These are phyloP conservation scores for Anastrepha obliqua DNA, from an alignment of 1,140 invertebrate genomes.

Conservation along the genomic window DNA sequence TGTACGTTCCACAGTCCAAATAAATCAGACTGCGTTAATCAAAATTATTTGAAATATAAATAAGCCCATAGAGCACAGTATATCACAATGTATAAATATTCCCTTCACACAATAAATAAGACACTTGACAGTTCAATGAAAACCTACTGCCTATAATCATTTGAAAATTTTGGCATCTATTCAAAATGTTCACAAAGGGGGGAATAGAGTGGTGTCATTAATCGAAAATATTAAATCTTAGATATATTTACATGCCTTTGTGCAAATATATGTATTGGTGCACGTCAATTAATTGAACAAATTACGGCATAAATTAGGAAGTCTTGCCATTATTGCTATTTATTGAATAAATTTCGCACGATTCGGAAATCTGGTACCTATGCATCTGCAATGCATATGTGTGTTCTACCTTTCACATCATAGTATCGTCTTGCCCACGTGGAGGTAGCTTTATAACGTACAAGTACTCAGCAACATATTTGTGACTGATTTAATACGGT, in stretches of 20 bases:
- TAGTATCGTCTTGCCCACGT: too few relatives aligned
- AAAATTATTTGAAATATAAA: neutral
- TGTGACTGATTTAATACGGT: too few relatives aligned
- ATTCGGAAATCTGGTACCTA: neutral
- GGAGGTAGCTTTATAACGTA: too few relatives aligned
- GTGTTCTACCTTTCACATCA: too few relatives aligned
- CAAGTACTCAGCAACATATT: too few relatives aligned
- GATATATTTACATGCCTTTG: too few relatives aligned
- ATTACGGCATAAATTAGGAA: constrained; percentile 20
- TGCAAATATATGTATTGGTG: neutral
- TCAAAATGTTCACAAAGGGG: neutral
- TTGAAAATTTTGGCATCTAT: neutral
- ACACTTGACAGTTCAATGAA: neutral
- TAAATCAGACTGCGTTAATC: neutral
- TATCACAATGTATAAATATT: neutral
- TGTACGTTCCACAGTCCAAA: neutral
- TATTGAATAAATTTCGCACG: neutral
- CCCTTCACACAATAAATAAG: neutral
- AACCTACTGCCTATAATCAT: neutral
- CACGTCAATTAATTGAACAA: neutral
- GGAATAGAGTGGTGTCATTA: neutral
- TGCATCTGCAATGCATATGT: too few relatives aligned
- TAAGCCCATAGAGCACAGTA: neutral
- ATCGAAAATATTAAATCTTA: neutral
- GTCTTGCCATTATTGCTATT: neutral